Evolutionary conservation across 2,888 invertebrate species (phyloP), one percentile per base, ranked within the genome.

Genomic region (Epinotia nisella): DNA sequence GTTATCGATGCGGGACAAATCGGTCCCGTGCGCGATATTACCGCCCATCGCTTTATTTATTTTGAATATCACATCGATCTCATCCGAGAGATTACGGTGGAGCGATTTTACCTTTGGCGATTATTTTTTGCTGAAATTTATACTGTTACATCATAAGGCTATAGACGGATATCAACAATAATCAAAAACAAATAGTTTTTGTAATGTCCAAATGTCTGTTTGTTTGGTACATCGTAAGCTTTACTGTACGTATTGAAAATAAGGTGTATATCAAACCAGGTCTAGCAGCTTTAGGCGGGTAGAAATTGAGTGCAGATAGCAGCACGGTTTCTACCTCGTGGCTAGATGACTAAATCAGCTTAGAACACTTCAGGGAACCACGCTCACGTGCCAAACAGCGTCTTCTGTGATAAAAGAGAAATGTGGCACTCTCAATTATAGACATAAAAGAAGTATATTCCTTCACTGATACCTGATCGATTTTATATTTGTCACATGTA

Each of bases 61-160:
- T 68, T 69, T 69, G 73, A 73, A 73, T 59, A 73, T 64, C 67
- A 56, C 62, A 73, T 73, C 59, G 73, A 69, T 69, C 53, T 69
- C 58, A 69, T 64, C 64, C 41, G 39, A 51, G 49, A 59, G 58
- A 73, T 59, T 68, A 68, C 61, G 10, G 45, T 17, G 39, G 56
- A 35, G 62, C 45, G 11, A 56, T 67, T 61, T 66, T 41, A 66
- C 60, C 64, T 56, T 55, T 9, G 13, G 39, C 51, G 45, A 55
- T 61, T 60, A 35, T 49, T 67, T 65, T 61, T 35, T 2, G 41
- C 21, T 21, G 4, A 39, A 5, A 19, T 67, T 13, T 19, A 51
- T 13, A 10, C 17, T 9, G 7, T 19, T 15, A 65, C 29, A 55
- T 39, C 15, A 13, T 55, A 15, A 15, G n/a, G 56, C 5, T 56